These are phyloP conservation scores for Neomorphus geoffroyi DNA, from an alignment of 2,797 vertebrate species.

Conservation along the genomic window DNA sequence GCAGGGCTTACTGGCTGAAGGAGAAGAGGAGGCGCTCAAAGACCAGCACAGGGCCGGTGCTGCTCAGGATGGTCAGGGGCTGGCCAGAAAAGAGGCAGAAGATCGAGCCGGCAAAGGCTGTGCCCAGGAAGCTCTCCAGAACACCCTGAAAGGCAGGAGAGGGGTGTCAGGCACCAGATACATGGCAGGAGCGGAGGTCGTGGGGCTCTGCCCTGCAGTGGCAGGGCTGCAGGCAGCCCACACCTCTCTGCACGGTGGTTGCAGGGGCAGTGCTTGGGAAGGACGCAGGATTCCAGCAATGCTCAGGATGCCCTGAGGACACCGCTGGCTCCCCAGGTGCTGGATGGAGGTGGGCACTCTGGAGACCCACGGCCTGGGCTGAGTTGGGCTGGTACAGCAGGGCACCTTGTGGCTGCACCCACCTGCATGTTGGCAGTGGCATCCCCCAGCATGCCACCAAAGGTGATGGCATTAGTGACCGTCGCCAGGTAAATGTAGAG, in stretches of 20 bases:
- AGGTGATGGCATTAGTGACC: conserved; percentile 80
- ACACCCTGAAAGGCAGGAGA: conserved; percentile 73
- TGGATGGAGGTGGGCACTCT: not conserved
- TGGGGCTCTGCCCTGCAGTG: fast-evolving
- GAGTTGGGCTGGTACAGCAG: fast-evolving
- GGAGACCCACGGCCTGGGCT: not conserved
- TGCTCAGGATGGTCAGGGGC: conserved; percentile 82
- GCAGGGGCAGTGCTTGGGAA: fast-evolving
- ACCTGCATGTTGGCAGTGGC: conserved; percentile 81
- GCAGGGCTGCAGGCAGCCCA: not conserved
- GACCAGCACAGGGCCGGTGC: conserved; percentile 81
- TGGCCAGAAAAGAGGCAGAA: conserved; percentile 82
- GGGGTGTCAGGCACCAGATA: not conserved
- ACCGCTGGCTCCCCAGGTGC: not conserved
- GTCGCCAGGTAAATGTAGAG: conserved; percentile 83
- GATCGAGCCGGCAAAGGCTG: conserved; percentile 74
- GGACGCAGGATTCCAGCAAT: fast-evolving
- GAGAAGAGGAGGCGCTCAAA: conserved; percentile 82
- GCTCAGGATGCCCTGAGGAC: not conserved
- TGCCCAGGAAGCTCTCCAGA: conserved; percentile 81
- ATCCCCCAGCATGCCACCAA: conserved; percentile 81
- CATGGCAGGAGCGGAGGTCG: fast-evolving
- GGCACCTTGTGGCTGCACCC: fast-evolving
- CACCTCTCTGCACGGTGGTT: not conserved
- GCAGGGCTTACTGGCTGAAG: conserved; percentile 75